Conservation (phyloP, 1,140 invertebrate genomes). For the Lerema accius region DNA sequence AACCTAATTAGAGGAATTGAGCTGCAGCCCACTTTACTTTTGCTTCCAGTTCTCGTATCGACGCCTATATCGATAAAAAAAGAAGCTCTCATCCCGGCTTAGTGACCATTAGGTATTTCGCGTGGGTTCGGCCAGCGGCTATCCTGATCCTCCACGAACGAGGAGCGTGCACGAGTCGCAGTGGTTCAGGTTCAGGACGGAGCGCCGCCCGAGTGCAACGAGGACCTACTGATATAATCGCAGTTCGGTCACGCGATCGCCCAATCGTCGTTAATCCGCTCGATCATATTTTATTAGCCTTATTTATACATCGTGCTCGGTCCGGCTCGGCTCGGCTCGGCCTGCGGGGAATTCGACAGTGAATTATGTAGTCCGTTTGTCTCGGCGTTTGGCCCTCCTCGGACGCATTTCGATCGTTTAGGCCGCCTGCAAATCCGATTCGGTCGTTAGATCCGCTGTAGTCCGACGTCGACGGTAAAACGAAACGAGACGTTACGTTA, state of each 20-base stretch:
- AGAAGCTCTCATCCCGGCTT: too few relatives aligned
- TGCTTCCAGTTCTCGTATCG: too few relatives aligned
- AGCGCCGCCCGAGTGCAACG: too few relatives aligned
- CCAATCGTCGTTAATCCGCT: slow-evolving; percentile 10
- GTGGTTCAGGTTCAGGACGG: too few relatives aligned
- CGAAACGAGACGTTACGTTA: background rate
- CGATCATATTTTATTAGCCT: slow-evolving; percentile 23
- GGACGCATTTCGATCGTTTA: slow-evolving; percentile 11
- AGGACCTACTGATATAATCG: slow-evolving; percentile 10
- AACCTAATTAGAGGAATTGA: too few relatives aligned
- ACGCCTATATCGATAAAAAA: too few relatives aligned
- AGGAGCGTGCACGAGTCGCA: too few relatives aligned
- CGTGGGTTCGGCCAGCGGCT: too few relatives aligned
- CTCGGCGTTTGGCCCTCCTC: background rate
- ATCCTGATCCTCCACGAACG: too few relatives aligned
- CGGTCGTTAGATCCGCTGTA: background rate
- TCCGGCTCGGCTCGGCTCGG: too few relatives aligned
- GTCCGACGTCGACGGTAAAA: background rate
- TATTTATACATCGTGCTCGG: background rate
- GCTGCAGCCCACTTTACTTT: too few relatives aligned
- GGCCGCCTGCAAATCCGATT: slow-evolving; percentile 13
- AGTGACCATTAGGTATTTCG: too few relatives aligned
- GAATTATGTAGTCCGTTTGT: slow-evolving; percentile 31
- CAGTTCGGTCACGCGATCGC: background rate
- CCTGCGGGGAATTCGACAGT: slow-evolving; percentile 23